Base-by-base conservation (phyloP, 2,888 invertebrate genomes). In the Oligia strigilis region DNA sequence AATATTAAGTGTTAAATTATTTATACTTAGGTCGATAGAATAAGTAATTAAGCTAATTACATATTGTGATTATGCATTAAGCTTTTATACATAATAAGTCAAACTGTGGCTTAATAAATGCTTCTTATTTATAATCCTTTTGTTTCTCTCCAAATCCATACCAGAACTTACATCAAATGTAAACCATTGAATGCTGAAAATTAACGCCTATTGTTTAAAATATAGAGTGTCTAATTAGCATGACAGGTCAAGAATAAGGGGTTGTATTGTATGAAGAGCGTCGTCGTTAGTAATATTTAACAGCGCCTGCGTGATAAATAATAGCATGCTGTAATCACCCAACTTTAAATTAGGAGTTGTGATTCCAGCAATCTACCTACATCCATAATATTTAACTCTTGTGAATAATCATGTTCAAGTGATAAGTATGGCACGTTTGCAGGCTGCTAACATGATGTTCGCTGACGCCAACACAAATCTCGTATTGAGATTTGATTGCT, bases 1-100 rank as follows among this genome's bases (percentile, higher is more conserved):
- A 85, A 70, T 85, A 75, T 60, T 92, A 93, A 93, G 92, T 91
- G 90, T 93, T 93, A 92, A 93, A 90, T 93, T 93, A 93, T 93
- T 93, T 88, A 87, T 90, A 90, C 81, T 83, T 83, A 84, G 78
- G 74, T 83, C 75, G 8, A 75, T 83, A 75, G 67, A 67, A 6
- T 87, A 85, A 64, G 74, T 79, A 76, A 77, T 13, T 81, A 75
- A 79, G 76, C 55, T 83, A 79, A 82, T 85, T 80, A 84, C 78
- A 84, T 86, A 49, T 76, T 88, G 82, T 85, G 83, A 85, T 87
- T 83, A 73, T 49, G 62, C 70, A 11, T 62, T 88, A 88, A 83
- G 74, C 55, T 86, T 88, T 88, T 88, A 79, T 88, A 89, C 77
- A 9, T 55, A 55, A 40, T n/a, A 80, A 84, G 86, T 88, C 83